phyloP scores from a whole-genome alignment of 2,113 vertebrate species.

The Phyllostomus discolor region DNA sequence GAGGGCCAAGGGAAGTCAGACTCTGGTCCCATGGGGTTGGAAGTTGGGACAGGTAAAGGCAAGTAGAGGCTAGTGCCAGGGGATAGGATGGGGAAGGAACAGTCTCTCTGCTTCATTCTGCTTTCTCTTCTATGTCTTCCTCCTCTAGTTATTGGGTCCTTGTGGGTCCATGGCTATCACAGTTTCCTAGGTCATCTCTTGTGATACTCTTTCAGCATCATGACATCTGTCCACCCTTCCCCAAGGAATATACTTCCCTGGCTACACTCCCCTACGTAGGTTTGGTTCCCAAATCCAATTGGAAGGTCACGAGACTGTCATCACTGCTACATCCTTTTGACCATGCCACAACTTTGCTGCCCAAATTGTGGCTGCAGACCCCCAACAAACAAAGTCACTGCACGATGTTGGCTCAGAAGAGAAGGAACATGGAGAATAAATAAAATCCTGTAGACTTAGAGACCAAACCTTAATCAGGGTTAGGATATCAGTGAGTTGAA shows the following conservation, averaged over 20 bases:
- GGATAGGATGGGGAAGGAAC: constrained; percentile 6
- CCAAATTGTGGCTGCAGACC: background rate
- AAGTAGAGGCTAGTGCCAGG: background rate
- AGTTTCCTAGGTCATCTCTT: background rate
- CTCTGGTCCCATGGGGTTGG: constrained; percentile 61
- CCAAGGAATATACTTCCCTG: background rate
- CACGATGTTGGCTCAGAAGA: background rate
- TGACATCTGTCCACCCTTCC: background rate
- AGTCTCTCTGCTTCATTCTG: constrained; percentile 48
- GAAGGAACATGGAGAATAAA: background rate
- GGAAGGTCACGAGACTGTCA: background rate
- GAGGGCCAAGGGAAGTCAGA: constrained; percentile 76
- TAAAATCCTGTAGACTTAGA: background rate
- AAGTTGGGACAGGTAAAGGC: constrained; percentile 62
- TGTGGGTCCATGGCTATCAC: background rate
- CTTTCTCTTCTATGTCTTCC: constrained; percentile 51
- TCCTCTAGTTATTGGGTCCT: background rate
- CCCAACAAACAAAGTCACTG: background rate
- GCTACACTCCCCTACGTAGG: no score
- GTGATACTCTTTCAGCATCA: background rate
- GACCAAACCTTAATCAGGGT: background rate
- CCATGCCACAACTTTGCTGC: background rate
- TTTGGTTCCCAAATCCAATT: background rate
- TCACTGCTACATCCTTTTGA: background rate
- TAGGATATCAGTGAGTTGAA: background rate